These are phyloP conservation scores for Cataglyphis albicans DNA, from an alignment of 2,888 invertebrate genomes.

Conservation along the genomic window DNA sequence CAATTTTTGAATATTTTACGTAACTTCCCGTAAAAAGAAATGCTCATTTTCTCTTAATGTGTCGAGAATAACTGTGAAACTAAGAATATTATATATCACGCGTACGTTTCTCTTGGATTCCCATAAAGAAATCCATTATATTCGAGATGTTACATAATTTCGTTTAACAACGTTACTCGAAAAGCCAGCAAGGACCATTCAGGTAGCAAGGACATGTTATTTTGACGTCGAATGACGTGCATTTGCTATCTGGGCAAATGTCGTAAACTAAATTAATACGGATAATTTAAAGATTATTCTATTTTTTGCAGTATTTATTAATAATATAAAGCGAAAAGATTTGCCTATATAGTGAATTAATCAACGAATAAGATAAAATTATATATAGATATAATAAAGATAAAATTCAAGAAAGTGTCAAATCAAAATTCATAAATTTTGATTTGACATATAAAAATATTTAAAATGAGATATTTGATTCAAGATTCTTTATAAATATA, in stretches of 20 bases:
- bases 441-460: constrained; percentile 11
- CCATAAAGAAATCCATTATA: constrained; percentile 20
- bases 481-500: constrained; percentile 49
- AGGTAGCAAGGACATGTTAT: no score
- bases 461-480: constrained; percentile 69
- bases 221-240: no score
- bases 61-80: constrained; percentile 22
- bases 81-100: constrained; percentile 15
- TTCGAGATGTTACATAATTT: background rate
- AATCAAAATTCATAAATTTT: background rate
- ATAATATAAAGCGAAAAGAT: background rate
- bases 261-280: background rate
- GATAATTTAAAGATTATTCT: background rate
- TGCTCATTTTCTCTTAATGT: background rate
- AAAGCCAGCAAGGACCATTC: background rate
- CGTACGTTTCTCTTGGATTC: background rate
- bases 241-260: background rate
- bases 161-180: background rate
- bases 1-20: constrained; percentile 54
- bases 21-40: constrained; percentile 4
- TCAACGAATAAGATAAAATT: background rate
- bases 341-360: background rate
- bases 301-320: background rate
- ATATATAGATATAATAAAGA: background rate
- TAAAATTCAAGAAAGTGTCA: background rate